phyloP scores from a whole-genome alignment of 2,797 vertebrate genomes.

The Characodon lateralis region DNA sequence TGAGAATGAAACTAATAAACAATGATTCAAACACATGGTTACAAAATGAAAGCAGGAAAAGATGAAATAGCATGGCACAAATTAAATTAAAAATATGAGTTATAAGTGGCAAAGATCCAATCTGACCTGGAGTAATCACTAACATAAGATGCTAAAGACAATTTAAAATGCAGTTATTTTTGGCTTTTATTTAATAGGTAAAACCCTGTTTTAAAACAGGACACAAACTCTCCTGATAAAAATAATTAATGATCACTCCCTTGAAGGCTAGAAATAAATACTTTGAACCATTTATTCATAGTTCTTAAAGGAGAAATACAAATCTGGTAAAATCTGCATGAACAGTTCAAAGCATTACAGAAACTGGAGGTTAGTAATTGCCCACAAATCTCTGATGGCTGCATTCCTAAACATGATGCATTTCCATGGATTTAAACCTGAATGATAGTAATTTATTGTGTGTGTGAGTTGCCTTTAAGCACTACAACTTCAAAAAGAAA shows the following conservation, averaged over 20 bases:
- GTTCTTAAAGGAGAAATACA: not conserved
- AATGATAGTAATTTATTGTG: slow-evolving; percentile 3
- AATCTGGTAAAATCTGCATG: not conserved
- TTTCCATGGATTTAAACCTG: slow-evolving; percentile 32
- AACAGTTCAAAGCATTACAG: not conserved
- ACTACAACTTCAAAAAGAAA: slow-evolving; percentile 5
- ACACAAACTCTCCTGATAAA: not conserved
- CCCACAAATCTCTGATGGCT: not conserved
- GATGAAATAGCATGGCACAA: not conserved
- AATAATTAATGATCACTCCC: not conserved
- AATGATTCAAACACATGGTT: not conserved
- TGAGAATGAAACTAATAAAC: not conserved
- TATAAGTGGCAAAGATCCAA: not conserved
- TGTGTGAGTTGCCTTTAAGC: slow-evolving; percentile 17
- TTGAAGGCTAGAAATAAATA: not conserved
- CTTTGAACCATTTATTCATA: not conserved
- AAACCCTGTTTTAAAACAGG: not conserved
- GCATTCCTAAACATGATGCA: slow-evolving; percentile 1
- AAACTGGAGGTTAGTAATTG: not conserved
- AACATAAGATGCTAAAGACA: not conserved
- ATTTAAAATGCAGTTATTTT: not conserved
- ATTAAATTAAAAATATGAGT: not conserved
- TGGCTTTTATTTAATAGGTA: not conserved
- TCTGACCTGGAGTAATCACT: not conserved
- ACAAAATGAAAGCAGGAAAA: not conserved